These are phyloP conservation scores for Diaperis boleti DNA, from an alignment of 2,888 invertebrate genomes.

Conservation along the genomic window DNA sequence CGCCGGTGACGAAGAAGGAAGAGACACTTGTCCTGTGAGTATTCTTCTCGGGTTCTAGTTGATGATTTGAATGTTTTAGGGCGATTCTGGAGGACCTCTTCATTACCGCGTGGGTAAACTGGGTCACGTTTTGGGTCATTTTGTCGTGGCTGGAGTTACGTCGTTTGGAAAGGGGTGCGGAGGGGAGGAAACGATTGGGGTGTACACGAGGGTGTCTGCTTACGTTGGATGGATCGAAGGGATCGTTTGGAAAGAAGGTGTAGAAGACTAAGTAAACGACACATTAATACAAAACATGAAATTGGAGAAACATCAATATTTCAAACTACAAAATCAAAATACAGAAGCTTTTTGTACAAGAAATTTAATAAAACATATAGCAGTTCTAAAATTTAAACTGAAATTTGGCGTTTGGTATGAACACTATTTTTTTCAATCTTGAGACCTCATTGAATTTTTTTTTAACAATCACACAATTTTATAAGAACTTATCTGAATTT, in stretches of 20 bases:
- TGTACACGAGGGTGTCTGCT: slow-evolving; percentile 28
- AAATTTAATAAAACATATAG: too few species aligned
- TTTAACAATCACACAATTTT: too few species aligned
- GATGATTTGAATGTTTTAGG: slow-evolving; percentile 35
- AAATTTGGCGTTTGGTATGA: too few species aligned
- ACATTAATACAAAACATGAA: too few species aligned
- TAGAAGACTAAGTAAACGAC: too few species aligned
- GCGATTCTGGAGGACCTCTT: slow-evolving; percentile 54
- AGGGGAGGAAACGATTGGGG: slow-evolving; percentile 7
- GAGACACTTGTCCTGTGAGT: slow-evolving; percentile 55
- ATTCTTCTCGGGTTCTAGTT: slow-evolving; percentile 7
- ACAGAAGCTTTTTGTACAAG: too few species aligned
- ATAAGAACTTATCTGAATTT: too few species aligned
- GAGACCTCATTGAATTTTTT: too few species aligned
- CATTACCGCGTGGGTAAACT: not conserved
- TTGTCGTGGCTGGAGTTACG: slow-evolving; percentile 25
- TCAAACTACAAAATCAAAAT: too few species aligned
- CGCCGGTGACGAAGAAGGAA: slow-evolving; percentile 47
- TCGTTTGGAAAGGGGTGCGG: slow-evolving; percentile 27
- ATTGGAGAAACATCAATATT: too few species aligned
- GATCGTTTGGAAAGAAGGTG: slow-evolving; percentile 25
- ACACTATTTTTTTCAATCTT: too few species aligned
- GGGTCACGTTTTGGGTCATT: not conserved
- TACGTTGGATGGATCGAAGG: slow-evolving; percentile 27
- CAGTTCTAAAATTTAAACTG: too few species aligned